Evolutionary conservation across 2,797 vertebrate genomes (phyloP).

Genomic region (Acomys russatus): DNA sequence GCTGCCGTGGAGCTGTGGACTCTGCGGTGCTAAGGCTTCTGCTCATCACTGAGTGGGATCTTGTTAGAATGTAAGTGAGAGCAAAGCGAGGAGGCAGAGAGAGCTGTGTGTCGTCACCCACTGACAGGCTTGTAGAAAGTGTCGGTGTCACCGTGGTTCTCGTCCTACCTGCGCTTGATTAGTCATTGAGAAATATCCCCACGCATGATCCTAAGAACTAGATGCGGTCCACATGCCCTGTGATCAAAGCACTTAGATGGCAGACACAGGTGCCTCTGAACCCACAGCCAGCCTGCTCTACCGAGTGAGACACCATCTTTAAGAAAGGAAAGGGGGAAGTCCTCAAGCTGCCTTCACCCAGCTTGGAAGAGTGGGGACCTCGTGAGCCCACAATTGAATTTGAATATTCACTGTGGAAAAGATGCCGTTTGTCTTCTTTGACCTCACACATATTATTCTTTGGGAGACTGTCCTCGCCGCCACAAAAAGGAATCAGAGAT

Average conservation of each 20-base stretch:
- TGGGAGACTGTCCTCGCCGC: neutral
- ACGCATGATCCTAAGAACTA: neutral
- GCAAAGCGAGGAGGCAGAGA: too few relatives aligned
- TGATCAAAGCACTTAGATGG: too few relatives aligned
- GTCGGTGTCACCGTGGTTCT: neutral
- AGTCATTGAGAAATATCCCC: neutral
- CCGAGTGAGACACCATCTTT: neutral
- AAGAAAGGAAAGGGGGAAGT: neutral
- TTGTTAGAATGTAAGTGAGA: neutral
- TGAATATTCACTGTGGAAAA: neutral
- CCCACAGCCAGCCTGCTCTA: too few relatives aligned
- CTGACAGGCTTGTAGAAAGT: too few relatives aligned
- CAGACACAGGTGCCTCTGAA: neutral
- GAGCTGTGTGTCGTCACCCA: neutral
- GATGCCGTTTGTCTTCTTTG: neutral
- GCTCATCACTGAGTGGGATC: neutral
- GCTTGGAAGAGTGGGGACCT: neutral
- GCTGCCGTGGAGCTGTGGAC: neutral
- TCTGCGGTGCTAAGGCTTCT: neutral
- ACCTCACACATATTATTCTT: neutral
- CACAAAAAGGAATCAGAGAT: slow-evolving; percentile 12
- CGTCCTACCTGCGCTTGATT: neutral
- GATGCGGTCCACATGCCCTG: neutral
- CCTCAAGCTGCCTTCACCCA: neutral
- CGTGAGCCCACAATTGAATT: neutral